phyloP scores from a whole-genome alignment of 2,888 invertebrate genomes.

The Pogonocherus hispidulus region DNA sequence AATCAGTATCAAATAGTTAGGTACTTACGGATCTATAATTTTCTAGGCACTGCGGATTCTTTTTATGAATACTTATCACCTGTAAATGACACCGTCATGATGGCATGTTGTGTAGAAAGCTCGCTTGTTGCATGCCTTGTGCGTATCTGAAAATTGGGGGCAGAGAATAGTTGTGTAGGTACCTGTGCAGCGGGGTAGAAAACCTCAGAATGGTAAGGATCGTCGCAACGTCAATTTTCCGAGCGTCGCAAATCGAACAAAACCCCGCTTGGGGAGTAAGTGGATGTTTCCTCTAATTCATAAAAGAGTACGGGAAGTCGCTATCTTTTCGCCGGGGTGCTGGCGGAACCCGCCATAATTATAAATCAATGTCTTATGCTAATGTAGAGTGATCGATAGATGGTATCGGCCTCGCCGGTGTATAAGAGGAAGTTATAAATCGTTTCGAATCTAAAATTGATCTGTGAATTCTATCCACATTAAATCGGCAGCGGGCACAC shows the following conservation, averaged over 20 bases:
- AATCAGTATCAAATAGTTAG: no score
- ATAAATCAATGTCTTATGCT: conserved; percentile 70
- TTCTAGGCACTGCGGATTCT: no score
- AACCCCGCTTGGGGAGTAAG: conserved; percentile 35
- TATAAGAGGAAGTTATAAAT: conserved; percentile 69
- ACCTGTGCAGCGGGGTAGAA: no score
- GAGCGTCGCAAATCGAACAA: conserved; percentile 16
- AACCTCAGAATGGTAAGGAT: no score
- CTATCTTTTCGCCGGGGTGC: conserved; percentile 37
- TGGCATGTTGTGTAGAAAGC: no score
- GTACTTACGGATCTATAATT: no score
- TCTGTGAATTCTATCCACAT: conserved; percentile 67
- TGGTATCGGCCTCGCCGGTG: conserved; percentile 62
- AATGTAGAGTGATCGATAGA: conserved; percentile 69
- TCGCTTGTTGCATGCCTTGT: no score
- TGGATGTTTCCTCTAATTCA: conserved; percentile 55
- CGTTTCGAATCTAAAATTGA: conserved; percentile 69
- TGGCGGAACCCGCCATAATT: conserved; percentile 61
- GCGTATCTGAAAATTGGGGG: no score
- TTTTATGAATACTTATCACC: no score
- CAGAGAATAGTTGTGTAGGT: no score
- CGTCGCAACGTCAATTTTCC: no score
- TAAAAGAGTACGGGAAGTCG: conserved; percentile 49
- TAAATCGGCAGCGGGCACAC: conserved; percentile 64
- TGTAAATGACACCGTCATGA: no score